Conservation (phyloP, 2,113 vertebrate genomes). For the Redunca redunca region DNA sequence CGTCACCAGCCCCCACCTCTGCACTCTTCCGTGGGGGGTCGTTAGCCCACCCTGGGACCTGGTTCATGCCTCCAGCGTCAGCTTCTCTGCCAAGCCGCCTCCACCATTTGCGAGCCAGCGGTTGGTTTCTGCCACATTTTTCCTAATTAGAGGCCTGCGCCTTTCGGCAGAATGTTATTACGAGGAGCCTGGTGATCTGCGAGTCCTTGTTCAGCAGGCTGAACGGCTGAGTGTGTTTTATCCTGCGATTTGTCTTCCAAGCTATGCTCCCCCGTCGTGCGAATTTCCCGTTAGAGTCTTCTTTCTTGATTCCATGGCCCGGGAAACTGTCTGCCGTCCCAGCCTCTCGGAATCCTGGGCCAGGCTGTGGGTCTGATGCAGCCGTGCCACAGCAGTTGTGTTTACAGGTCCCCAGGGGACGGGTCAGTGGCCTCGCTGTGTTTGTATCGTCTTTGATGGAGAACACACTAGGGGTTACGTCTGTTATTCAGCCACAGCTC, state of each 20-base stretch:
- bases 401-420: neutral
- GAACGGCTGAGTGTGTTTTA: neutral
- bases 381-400: neutral
- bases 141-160: neutral
- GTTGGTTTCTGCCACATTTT: neutral
- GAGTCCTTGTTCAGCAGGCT: neutral
- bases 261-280: neutral
- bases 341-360: neutral
- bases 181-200: neutral
- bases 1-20: rapidly evolving
- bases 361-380: neutral
- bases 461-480: neutral
- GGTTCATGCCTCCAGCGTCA: neutral
- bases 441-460: neutral
- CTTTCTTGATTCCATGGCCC: neutral
- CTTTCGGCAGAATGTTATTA: neutral
- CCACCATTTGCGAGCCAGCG: neutral
- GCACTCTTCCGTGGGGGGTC: rapidly evolving
- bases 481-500: neutral
- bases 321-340: neutral
- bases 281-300: neutral
- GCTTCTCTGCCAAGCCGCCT: neutral
- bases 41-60: neutral
- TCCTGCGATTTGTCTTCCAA: neutral
- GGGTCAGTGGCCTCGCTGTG: neutral